These are phyloP conservation scores for Pteronura brasiliensis DNA, from an alignment of 2,113 vertebrate species.

Conservation along the genomic window DNA sequence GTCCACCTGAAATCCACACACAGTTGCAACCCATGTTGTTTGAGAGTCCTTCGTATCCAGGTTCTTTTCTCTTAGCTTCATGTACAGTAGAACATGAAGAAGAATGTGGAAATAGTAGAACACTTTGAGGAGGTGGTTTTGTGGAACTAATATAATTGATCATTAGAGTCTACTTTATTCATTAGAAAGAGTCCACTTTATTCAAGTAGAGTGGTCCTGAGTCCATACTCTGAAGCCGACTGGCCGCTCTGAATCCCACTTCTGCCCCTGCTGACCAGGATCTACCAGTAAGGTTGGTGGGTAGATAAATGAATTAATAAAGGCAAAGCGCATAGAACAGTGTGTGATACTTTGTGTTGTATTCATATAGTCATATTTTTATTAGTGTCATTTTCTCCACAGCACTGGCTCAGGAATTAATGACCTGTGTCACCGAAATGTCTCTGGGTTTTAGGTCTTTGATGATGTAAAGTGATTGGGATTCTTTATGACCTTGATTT, in stretches of 20 bases:
- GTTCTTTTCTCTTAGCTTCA: not conserved
- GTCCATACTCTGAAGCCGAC: not conserved
- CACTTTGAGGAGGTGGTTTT: not conserved
- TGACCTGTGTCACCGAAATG: not conserved
- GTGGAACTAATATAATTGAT: not conserved
- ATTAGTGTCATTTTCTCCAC: not conserved
- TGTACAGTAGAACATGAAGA: not conserved
- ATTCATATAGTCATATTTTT: not conserved
- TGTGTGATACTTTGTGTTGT: not conserved
- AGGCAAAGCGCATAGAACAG: not conserved
- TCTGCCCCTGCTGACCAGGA: not conserved
- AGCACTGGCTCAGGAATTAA: not conserved
- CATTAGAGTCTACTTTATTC: not conserved
- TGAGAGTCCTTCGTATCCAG: not conserved
- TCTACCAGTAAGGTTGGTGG: not conserved
- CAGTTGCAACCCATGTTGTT: not conserved
- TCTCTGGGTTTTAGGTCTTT: not conserved
- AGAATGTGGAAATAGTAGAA: not conserved
- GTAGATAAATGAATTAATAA: not conserved
- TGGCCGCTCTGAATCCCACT: not conserved
- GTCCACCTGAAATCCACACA: not conserved
- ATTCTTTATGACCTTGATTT: not conserved
- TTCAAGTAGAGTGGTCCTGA: not conserved
- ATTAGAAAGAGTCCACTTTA: no score
- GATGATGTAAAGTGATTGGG: not conserved